Conservation (phyloP, 2,113 vertebrate genomes). For the Dicrurus megarhynchus region DNA sequence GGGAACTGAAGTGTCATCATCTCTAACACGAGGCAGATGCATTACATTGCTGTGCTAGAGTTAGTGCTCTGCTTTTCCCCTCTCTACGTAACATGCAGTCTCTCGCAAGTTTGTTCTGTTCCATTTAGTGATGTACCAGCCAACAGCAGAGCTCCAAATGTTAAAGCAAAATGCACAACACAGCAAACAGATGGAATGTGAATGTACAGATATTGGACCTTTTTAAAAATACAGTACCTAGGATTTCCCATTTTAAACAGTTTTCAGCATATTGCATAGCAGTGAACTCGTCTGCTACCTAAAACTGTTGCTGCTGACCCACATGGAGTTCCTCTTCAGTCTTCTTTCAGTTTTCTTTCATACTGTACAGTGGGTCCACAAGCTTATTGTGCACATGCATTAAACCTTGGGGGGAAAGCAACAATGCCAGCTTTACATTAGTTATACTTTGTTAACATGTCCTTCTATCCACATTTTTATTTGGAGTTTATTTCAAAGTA, state of each 20-base stretch:
- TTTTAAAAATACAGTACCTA: conserved; percentile 68
- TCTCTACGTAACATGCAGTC: background rate
- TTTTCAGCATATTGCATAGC: conserved; percentile 72
- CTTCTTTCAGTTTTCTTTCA: conserved; percentile 81
- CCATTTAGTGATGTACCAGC: background rate
- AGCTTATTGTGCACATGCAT: conserved; percentile 86
- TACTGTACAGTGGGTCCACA: conserved; percentile 86
- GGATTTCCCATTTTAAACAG: conserved; percentile 49
- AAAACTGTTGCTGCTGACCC: conserved; percentile 64
- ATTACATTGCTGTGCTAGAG: background rate
- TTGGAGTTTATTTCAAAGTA: background rate
- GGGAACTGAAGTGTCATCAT: background rate
- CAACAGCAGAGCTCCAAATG: background rate
- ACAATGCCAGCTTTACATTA: conserved; percentile 65
- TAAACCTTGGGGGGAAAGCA: conserved; percentile 77
- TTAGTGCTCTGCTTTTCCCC: background rate
- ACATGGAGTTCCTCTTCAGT: conserved; percentile 60
- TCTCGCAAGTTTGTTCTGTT: background rate
- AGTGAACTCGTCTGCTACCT: conserved; percentile 62
- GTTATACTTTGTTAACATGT: conserved; percentile 2
- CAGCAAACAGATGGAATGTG: conserved; percentile 72
- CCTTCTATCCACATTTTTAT: background rate
- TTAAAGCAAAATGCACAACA: conserved; percentile 20
- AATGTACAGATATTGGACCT: conserved; percentile 51
- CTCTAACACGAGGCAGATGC: background rate